Conservation (phyloP, 2,797 vertebrate species). For the Sylvilagus floridanus region DNA sequence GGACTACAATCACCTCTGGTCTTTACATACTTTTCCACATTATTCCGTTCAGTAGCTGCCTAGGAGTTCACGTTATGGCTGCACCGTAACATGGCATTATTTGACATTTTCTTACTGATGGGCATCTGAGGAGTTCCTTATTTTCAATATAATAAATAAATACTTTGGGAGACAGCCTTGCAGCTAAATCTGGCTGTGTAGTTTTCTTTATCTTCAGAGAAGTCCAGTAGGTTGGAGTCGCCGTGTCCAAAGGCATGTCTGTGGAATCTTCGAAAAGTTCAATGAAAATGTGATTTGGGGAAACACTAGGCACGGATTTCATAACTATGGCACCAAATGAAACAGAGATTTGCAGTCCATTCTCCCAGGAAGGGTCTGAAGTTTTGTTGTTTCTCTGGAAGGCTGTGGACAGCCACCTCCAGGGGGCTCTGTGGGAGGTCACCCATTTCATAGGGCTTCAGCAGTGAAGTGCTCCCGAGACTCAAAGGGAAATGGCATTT, state of each 20-base stretch:
- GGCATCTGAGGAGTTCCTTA: background rate
- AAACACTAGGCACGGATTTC: too few species aligned
- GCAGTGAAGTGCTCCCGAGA: background rate
- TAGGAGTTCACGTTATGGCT: background rate
- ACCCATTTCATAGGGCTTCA: background rate
- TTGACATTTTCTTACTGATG: background rate
- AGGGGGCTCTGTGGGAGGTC: background rate
- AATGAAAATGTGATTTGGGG: too few species aligned
- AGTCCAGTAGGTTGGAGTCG: background rate
- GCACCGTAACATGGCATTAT: background rate
- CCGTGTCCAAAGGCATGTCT: background rate
- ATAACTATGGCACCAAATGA: too few species aligned
- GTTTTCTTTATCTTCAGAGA: constrained; percentile 11
- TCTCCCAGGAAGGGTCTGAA: too few species aligned
- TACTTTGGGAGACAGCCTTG: background rate
- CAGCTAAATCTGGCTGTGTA: background rate
- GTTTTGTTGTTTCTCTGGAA: background rate
- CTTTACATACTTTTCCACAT: background rate
- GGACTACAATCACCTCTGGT: background rate
- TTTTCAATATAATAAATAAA: background rate
- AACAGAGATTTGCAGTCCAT: too few species aligned
- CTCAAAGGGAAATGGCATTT: too few species aligned
- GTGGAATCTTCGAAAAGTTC: too few species aligned
- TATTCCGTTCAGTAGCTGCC: background rate
- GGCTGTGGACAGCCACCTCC: background rate